Conservation (phyloP, 2,888 invertebrate species). For the Tricholauxania praeusta region DNA sequence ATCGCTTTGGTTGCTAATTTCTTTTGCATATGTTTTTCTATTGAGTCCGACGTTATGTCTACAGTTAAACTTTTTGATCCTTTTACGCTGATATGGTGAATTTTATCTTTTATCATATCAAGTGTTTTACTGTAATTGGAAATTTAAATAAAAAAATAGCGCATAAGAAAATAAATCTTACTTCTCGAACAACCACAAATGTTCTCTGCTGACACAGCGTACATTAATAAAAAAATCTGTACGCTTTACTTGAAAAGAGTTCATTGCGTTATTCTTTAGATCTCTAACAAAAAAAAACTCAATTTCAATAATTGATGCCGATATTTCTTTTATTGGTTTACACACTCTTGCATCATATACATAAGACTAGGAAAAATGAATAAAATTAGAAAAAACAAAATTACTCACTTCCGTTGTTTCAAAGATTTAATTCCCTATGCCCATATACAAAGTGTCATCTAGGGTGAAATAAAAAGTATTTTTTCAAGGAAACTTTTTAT, state of each 20-base stretch:
- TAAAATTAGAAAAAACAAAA: too few species aligned
- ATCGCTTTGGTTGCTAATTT: conserved; percentile 30
- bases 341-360: too few species aligned
- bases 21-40: conserved; percentile 32
- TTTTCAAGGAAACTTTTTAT: too few species aligned
- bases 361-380: too few species aligned
- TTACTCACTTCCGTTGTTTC: too few species aligned
- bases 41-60: conserved; percentile 27
- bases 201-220: conserved; percentile 36
- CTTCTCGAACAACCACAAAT: conserved; percentile 40
- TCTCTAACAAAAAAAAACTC: not conserved
- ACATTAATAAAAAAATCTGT: conserved; percentile 42
- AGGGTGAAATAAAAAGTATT: too few species aligned
- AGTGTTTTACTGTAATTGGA: not conserved
- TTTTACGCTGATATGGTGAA: conserved; percentile 53
- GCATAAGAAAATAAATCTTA: conserved; percentile 11
- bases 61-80: conserved; percentile 48
- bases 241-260: conserved; percentile 35
- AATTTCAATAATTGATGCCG: not conserved
- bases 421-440: too few species aligned
- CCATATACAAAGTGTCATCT: too few species aligned
- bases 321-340: too few species aligned
- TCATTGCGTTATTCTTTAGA: conserved; percentile 29
- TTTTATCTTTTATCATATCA: conserved; percentile 48
- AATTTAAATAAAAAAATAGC: not conserved